phyloP scores from a whole-genome alignment of 2,888 invertebrate genomes.

The Oscheius onirici region DNA sequence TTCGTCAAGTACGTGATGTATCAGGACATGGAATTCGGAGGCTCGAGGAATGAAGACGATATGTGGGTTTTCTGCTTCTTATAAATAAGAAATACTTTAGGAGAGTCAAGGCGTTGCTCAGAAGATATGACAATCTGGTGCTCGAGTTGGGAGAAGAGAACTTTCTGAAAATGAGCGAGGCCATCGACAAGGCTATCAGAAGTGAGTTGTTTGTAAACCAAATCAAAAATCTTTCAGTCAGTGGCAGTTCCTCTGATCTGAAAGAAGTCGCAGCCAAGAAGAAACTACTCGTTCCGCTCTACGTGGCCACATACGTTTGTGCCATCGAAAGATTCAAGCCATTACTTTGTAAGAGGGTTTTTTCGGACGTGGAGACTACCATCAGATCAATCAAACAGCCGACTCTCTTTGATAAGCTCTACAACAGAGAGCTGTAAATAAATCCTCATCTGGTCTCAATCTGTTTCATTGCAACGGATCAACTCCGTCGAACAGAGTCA shows the following conservation, averaged over 20 bases:
- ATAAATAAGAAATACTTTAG: not conserved
- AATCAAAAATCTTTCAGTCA: not conserved
- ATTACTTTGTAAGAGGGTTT: not conserved
- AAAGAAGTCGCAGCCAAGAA: not conserved
- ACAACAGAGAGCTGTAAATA: constrained; percentile 13
- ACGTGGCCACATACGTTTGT: constrained; percentile 4
- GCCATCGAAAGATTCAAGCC: not conserved
- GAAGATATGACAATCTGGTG: constrained; percentile 6
- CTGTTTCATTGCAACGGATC: not conserved
- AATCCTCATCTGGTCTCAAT: not conserved
- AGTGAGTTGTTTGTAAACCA: not conserved
- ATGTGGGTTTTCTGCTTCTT: not conserved
- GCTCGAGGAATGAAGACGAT: not conserved
- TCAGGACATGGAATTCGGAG: constrained; percentile 28
- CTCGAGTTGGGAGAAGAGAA: not conserved
- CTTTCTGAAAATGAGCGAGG: not conserved
- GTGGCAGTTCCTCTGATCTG: not conserved
- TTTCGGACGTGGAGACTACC: not conserved
- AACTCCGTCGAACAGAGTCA: not conserved
- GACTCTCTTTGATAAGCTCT: constrained; percentile 17
- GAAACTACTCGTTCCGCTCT: constrained; percentile 3
- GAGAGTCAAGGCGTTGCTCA: not conserved
- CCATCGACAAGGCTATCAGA: constrained; percentile 7
- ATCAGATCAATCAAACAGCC: constrained; percentile 11
- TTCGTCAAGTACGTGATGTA: constrained; percentile 19